Evolutionary conservation across 2,888 invertebrate genomes (phyloP).

Genomic region (Ichneumoninae sp.): DNA sequence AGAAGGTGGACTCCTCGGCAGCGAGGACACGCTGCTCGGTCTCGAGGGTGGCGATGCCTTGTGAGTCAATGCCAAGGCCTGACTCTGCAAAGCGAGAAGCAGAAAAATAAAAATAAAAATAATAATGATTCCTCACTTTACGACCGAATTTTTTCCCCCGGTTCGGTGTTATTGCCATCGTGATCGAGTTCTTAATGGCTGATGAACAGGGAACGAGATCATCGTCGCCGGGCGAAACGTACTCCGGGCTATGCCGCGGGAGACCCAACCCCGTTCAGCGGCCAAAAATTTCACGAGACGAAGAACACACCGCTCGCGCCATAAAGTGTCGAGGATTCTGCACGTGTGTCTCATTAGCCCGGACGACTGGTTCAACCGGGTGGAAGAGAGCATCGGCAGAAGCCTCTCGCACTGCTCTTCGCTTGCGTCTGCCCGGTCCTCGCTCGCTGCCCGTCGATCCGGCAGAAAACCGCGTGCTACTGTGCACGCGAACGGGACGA

Average conservation of each 20-base stretch:
- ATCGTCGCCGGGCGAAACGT: constrained; percentile 39
- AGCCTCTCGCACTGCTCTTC: constrained; percentile 29
- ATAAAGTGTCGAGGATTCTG: constrained; percentile 67
- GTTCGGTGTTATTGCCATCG: constrained; percentile 17
- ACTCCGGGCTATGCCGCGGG: constrained; percentile 17
- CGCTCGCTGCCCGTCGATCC: constrained; percentile 59
- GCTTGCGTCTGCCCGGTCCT: constrained; percentile 25
- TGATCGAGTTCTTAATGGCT: constrained; percentile 28
- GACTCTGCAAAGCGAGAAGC: constrained; percentile 85
- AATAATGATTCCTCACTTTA: constrained; percentile 14
- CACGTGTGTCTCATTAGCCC: constrained; percentile 68
- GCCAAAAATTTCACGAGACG: constrained; percentile 47
- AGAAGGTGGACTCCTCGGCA: constrained; percentile 82
- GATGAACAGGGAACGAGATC: constrained; percentile 49
- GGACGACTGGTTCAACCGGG: constrained; percentile 66
- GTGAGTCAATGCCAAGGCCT: constrained; percentile 89
- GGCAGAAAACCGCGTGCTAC: constrained; percentile 36
- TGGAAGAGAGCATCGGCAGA: constrained; percentile 27
- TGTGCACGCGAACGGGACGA: constrained; percentile 46
- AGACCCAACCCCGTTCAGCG: neutral
- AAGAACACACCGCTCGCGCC: constrained; percentile 39
- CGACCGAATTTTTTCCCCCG: constrained; percentile 28
- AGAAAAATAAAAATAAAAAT: neutral
- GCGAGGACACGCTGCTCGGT: constrained; percentile 81
- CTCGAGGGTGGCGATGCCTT: constrained; percentile 85